Evolutionary conservation across 2,888 invertebrate genomes (phyloP).

Genomic region (Diabrotica balteata): DNA sequence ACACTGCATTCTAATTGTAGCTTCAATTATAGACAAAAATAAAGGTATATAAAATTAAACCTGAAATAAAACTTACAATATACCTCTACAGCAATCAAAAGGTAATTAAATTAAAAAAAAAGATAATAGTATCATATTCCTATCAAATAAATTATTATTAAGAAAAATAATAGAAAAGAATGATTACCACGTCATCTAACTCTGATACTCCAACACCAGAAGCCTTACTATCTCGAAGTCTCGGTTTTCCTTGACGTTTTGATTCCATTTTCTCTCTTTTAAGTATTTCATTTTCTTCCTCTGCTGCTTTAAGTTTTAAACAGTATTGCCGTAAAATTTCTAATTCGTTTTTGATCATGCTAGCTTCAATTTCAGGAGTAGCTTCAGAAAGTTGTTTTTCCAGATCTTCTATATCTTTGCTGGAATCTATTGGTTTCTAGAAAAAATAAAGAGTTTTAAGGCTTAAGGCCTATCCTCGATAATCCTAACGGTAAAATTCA

Average conservation of each 20-base stretch:
- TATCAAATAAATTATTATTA: no score
- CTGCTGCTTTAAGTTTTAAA: slow-evolving; percentile 47
- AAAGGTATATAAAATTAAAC: no score
- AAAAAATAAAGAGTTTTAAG: no score
- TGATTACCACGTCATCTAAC: neutral
- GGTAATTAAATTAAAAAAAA: no score
- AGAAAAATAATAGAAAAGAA: no score
- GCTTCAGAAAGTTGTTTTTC: slow-evolving; percentile 49
- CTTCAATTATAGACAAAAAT: no score
- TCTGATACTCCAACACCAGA: neutral
- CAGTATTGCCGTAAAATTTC: slow-evolving; percentile 50
- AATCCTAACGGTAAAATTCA: no score
- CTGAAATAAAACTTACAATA: no score
- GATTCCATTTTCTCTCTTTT: slow-evolving; percentile 39
- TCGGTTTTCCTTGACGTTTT: slow-evolving; percentile 21
- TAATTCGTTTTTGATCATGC: slow-evolving; percentile 50
- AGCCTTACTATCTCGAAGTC: neutral
- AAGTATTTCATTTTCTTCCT: slow-evolving; percentile 50
- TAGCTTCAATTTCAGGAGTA: slow-evolving; percentile 49
- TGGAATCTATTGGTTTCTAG: slow-evolving; percentile 19
- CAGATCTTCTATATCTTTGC: slow-evolving; percentile 45
- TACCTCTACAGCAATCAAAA: no score
- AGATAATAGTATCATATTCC: no score
- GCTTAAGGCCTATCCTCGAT: no score
- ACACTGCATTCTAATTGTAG: no score